Base-by-base conservation (phyloP, 1,140 invertebrate genomes). In the Apis dorsata region DNA sequence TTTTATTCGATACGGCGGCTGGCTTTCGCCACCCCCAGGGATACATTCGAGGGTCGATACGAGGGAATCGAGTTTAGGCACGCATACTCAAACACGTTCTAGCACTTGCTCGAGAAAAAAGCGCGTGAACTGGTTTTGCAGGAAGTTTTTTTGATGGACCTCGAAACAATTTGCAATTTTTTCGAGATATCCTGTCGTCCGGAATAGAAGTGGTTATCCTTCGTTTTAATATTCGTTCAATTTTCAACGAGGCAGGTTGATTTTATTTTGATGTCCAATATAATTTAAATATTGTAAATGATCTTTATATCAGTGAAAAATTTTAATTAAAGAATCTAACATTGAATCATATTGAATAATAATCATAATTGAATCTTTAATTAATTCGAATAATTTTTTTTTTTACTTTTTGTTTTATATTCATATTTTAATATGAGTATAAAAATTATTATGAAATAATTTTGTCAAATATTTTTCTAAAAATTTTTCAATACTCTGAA, bases 1-100 rank as follows among this genome's bases (percentile, higher is more conserved):
- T 65, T 51, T 49, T 11, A 63, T 17, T 55, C 11, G 60, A 73
- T 73, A 44, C n/a, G 70, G 12, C 28, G 68, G 59, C 12, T 49
- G 51, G 57, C 11, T 57, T 21, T 44, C 55, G 24, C 51, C 7
- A 19, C 34, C 72, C 17, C 13, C 11, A 9, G 76, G 71, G 53
- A n/a, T 68, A 21, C 15, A 24, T 76, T 66, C 63, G 62, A 76
- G 53, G 62, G 72, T 76, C 79, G 79, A 81, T 76, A 81, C 53
- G 28, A 68, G 17, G 53, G 72, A 75, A 81, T 81, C 62, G 79
- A 68, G 79, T 81, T 83, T 75, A 79, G 84, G 77, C 75, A 70
- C 65, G 85, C 60, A 87, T 75, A 79, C 85, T 87, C 75, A 62
- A 86, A 76, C 85, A 83, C 85, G 85, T 87, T 74, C 65, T 44